A percentile compares a stretch with the other conserved stretches of the same genome.
Evolutionary conservation across 2,797 vertebrate genomes (phyloP).

Genomic region (Myotis vivesi): DNA sequence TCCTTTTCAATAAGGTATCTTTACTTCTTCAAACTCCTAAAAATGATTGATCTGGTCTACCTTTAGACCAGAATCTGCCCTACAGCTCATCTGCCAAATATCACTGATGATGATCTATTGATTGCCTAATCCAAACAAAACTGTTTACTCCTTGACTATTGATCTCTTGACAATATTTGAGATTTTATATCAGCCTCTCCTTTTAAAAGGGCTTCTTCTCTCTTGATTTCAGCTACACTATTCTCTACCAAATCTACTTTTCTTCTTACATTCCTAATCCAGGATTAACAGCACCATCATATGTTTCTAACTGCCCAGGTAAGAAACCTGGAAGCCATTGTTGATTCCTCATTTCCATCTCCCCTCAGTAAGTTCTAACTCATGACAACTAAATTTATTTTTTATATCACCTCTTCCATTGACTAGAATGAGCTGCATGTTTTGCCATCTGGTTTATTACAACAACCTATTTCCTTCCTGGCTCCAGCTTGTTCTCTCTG

Average conservation of each 20-base stretch:
- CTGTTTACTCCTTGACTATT: not conserved
- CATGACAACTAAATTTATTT: not conserved
- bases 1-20: not conserved
- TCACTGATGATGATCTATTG: not conserved
- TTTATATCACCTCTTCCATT: not conserved
- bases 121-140: not conserved
- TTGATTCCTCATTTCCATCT: not conserved
- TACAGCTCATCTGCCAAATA: not conserved
- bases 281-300: not conserved
- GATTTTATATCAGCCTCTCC: not conserved
- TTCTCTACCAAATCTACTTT: not conserved
- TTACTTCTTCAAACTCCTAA: not conserved
- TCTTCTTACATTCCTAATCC: not conserved
- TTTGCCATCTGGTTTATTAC: not conserved
- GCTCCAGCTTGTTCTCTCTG: not conserved
- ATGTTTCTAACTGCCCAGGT: not conserved
- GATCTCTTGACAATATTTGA: not conserved
- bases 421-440: not conserved
- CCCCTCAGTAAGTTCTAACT: not conserved
- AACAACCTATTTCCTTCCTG: not conserved
- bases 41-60: not conserved
- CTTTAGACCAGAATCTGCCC: not conserved
- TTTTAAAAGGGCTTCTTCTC: not conserved
- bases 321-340: not conserved
- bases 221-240: not conserved